Percentiles rank a stretch among this genome's conserved stretches.
Conservation (phyloP, 2,888 invertebrate genomes). For the Dendrolimus pini region DNA sequence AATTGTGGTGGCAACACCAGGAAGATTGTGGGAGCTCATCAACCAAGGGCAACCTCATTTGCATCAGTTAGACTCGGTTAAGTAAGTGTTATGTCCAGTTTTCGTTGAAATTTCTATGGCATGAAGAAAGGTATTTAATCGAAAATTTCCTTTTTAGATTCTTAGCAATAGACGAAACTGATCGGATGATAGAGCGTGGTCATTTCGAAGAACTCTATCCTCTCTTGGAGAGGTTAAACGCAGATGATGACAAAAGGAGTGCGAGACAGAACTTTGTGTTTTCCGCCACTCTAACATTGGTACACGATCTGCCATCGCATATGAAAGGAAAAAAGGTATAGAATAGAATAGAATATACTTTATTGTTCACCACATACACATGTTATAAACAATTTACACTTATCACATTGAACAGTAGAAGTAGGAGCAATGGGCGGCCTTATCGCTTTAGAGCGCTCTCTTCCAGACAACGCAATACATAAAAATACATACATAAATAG, state of each 20-base stretch:
- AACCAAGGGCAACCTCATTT: slow-evolving; percentile 86
- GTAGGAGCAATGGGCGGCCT: no score
- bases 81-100: slow-evolving; percentile 51
- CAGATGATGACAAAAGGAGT: slow-evolving; percentile 75
- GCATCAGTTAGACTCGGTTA: slow-evolving; percentile 81
- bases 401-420: no score
- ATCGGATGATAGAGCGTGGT: slow-evolving; percentile 97
- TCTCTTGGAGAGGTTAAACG: slow-evolving; percentile 87
- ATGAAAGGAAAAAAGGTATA: slow-evolving; percentile 76
- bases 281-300: slow-evolving; percentile 96
- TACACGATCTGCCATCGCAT: slow-evolving; percentile 89
- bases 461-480: no score
- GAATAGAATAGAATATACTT: no score
- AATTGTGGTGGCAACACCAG: slow-evolving; percentile 97
- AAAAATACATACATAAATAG: no score
- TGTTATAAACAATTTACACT: no score
- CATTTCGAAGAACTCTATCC: slow-evolving; percentile 95
- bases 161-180: slow-evolving; percentile 98
- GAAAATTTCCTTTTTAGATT: slow-evolving; percentile 72
- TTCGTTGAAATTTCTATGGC: background rate
- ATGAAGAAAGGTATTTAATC: background rate
- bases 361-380: no score
- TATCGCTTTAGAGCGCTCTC: no score
- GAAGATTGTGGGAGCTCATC: slow-evolving; percentile 96
- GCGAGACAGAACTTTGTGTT: slow-evolving; percentile 95